A percentile compares a stretch with the other conserved stretches of the same genome.
Evolutionary conservation across 2,888 invertebrate genomes (phyloP).

Genomic region (Ditula angustiorana): DNA sequence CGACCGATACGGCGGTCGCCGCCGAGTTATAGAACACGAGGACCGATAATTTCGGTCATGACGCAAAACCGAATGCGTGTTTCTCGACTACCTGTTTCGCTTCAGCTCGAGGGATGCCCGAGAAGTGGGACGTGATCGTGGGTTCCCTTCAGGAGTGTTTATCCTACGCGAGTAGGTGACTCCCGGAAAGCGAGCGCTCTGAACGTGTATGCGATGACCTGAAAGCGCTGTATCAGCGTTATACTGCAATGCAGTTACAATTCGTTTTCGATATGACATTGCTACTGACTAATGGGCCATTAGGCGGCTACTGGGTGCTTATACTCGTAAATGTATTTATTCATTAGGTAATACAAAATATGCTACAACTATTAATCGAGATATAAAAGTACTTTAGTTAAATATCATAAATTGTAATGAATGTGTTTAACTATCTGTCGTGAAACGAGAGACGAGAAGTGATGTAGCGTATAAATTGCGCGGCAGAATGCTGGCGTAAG

Average conservation of each 20-base stretch:
- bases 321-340: background rate
- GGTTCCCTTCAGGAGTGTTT: too few relatives aligned
- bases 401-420: background rate
- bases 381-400: background rate
- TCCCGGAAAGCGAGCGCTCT: too few relatives aligned
- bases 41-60: too few relatives aligned
- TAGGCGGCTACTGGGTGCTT: slow-evolving; percentile 43
- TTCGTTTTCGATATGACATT: slow-evolving; percentile 53
- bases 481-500: background rate
- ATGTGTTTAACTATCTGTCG: too few relatives aligned
- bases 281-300: slow-evolving; percentile 54
- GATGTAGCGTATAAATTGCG: slow-evolving; percentile 1
- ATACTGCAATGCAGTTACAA: slow-evolving; percentile 46
- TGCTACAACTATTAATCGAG: background rate
- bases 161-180: too few relatives aligned
- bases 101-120: too few relatives aligned
- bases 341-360: background rate
- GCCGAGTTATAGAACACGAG: background rate
- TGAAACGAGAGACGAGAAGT: slow-evolving; percentile 2
- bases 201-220: slow-evolving; percentile 54
- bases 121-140: too few relatives aligned
- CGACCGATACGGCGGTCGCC: too few relatives aligned
- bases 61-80: too few relatives aligned
- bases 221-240: slow-evolving; percentile 48
- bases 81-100: too few relatives aligned